Evolutionary conservation across 2,797 vertebrate species (phyloP), one percentile per base, ranked within the genome.

Genomic region (Champsocephalus gunnari): DNA sequence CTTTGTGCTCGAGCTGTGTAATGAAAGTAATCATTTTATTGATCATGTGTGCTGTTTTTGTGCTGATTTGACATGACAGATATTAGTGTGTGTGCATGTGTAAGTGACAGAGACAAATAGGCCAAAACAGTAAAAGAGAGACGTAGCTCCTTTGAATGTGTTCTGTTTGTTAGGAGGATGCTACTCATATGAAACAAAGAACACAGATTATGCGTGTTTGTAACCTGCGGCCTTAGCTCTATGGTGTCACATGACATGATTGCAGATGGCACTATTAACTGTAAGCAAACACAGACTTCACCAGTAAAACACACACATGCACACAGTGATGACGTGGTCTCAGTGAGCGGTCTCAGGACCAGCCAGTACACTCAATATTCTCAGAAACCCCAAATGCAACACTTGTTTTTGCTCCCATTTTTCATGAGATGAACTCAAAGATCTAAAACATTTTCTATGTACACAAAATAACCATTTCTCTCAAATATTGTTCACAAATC

Each of bases 261-360:
- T 66, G 49, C 77, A 69, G 66, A 66, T 17, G 56, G 38, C 55
- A 65, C 11, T 8, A 67, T 73, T 73, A 38, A 61, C 53, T 62
- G 61, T 32, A 59, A 73, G 48, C 65, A 65, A 16, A 60, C 71
- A 69, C 47, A 5, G 58, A 59, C 6, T 53, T 28, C 24, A 57
- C 21, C 3, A 16, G 66, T 38, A 9, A 65, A 47, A 63, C 65
- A 21, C 44, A 50, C 56, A 57, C 45, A 57, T 2, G 24, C 69
- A 73, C 28, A 80, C 72, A 51, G 44, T 5, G 66, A 87, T 89
- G 84, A 90, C 78, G 78, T 88, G 62, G 10, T 78, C 85, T 75
- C 82, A 85, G 85, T 77, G 79, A 82, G 81, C 71, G 87, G 34
- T 38, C 34, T 80, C 82, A 86, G 73, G 82, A 88, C 69, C 82